Conservation (phyloP, 2,113 vertebrate genomes). For the Blennius ocellaris region DNA sequence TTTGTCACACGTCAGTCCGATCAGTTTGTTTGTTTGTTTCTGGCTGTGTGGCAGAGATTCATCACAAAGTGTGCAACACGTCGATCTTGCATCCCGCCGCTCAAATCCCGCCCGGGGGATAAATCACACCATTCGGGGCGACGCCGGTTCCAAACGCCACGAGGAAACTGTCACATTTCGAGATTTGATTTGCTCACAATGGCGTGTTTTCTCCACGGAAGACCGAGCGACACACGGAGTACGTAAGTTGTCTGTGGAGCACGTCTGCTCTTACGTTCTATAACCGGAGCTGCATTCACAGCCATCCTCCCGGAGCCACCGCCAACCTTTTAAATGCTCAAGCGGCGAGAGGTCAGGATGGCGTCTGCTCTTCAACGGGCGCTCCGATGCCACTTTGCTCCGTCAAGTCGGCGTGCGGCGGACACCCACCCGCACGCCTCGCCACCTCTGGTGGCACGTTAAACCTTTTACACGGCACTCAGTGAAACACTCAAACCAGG, state of each 20-base stretch:
- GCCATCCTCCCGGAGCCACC: slow-evolving; percentile 13
- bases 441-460: slow-evolving; percentile 51
- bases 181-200: slow-evolving; percentile 56
- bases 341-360: slow-evolving; percentile 35
- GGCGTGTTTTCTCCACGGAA: slow-evolving; percentile 29
- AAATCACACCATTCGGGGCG: slow-evolving; percentile 61
- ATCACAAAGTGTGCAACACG: slow-evolving; percentile 40
- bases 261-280: slow-evolving; percentile 18
- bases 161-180: slow-evolving; percentile 62
- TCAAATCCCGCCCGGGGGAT: slow-evolving; percentile 53
- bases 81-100: slow-evolving; percentile 31
- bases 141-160: slow-evolving; percentile 50
- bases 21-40: slow-evolving; percentile 10
- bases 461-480: not conserved
- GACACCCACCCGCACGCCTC: slow-evolving; percentile 52
- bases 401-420: slow-evolving; percentile 22
- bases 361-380: slow-evolving; percentile 19
- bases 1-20: slow-evolving; percentile 31
- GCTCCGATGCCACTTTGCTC: slow-evolving; percentile 1
- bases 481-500: too few relatives aligned
- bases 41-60: slow-evolving; percentile 8
- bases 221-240: slow-evolving; percentile 43
- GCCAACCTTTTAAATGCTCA: slow-evolving; percentile 21
- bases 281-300: slow-evolving; percentile 21
- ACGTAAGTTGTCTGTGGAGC: slow-evolving; percentile 45